Conservation (phyloP, 2,113 vertebrate genomes). For the Phaetusa simplex region DNA sequence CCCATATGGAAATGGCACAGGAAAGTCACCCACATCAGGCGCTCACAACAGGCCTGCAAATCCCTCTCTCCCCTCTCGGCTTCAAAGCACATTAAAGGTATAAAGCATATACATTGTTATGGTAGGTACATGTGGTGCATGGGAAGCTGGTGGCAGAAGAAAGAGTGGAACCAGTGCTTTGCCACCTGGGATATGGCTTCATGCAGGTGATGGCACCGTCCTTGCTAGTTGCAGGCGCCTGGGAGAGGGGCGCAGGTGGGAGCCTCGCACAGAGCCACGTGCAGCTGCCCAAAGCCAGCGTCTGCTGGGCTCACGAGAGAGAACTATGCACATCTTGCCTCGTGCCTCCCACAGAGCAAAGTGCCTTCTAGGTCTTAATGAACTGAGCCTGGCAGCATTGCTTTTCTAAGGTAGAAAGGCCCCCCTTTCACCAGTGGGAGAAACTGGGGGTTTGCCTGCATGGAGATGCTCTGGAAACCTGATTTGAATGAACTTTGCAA, state of each 20-base stretch:
- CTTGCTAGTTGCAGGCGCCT: neutral
- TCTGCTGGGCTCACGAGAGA: neutral
- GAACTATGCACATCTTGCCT: accelerated
- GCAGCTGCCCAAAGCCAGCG: neutral
- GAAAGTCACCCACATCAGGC: neutral
- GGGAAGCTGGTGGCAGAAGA: neutral
- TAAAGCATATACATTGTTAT: neutral
- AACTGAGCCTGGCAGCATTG: neutral
- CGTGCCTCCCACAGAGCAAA: neutral
- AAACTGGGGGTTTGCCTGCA: neutral
- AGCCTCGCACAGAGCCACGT: neutral
- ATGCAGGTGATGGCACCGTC: neutral
- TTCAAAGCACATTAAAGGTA: neutral
- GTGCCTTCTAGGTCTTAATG: neutral
- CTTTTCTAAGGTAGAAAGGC: neutral
- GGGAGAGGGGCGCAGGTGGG: neutral
- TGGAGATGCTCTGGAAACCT: neutral
- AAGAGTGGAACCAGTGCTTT: neutral
- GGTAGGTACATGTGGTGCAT: accelerated
- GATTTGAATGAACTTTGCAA: neutral
- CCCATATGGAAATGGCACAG: neutral
- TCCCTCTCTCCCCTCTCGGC: neutral
- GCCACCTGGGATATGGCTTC: accelerated
- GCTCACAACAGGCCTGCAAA: neutral
- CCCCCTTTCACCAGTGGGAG: neutral